phyloP scores from a whole-genome alignment of 2,113 vertebrate species.

The Carassius auratus region DNA sequence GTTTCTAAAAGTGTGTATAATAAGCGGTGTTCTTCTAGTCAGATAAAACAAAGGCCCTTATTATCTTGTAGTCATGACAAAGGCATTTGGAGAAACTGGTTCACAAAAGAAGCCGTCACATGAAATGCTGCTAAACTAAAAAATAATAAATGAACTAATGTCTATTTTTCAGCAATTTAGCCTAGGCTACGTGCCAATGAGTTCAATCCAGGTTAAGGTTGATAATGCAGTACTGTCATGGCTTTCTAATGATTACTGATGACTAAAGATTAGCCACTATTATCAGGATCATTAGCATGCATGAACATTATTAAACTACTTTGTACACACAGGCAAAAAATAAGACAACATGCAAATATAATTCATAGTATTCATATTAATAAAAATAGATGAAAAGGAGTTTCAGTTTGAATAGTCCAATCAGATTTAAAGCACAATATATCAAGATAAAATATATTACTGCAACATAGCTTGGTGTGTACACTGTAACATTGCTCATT shows the following conservation, averaged over 20 bases:
- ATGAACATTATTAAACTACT: background rate
- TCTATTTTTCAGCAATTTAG: background rate
- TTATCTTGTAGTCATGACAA: constrained; percentile 18
- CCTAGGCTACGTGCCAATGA: background rate
- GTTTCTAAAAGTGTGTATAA: background rate
- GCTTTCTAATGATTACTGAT: background rate
- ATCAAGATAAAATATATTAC: too few relatives aligned
- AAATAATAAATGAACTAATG: background rate
- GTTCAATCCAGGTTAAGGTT: background rate
- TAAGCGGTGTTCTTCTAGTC: constrained; percentile 14
- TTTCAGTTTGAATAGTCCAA: background rate
- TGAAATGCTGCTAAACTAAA: background rate
- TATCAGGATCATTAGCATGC: background rate
- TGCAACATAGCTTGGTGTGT: too few relatives aligned
- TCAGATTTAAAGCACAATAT: background rate
- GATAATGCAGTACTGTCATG: background rate
- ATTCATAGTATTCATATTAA: background rate
- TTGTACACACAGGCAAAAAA: background rate
- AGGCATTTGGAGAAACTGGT: background rate
- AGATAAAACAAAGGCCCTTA: background rate
- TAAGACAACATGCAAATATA: background rate
- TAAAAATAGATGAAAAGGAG: background rate
- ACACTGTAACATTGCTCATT: too few relatives aligned
- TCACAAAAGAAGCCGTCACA: background rate
- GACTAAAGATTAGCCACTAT: background rate